These are phyloP conservation scores for Orchestia grillus DNA, from an alignment of 1,140 invertebrate species.

Conservation along the genomic window DNA sequence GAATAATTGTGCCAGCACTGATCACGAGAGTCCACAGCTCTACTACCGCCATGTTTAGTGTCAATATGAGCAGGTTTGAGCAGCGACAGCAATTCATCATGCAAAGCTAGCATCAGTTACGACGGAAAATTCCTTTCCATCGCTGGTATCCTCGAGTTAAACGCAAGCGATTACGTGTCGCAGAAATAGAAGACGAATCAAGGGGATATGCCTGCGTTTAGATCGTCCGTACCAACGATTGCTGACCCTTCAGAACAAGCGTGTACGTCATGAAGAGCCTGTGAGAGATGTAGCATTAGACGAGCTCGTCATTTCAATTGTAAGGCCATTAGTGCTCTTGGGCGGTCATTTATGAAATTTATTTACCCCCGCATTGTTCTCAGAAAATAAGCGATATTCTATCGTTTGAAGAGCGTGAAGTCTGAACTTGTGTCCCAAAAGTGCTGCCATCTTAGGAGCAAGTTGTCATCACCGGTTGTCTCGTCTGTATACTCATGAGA, in stretches of 20 bases:
- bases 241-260: not conserved
- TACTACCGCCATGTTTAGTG: not conserved
- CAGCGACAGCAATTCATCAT: slow-evolving; percentile 7
- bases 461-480: not conserved
- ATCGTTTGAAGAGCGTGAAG: slow-evolving; percentile 19
- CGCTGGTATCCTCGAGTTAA: not conserved
- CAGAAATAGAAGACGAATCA: not conserved
- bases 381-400: slow-evolving; percentile 44
- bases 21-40: not conserved
- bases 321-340: not conserved
- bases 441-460: slow-evolving; percentile 9
- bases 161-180: not conserved
- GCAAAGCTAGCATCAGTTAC: not conserved
- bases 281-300: slow-evolving; percentile 38
- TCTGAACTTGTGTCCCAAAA: slow-evolving; percentile 21
- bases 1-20: not conserved
- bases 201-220: not conserved
- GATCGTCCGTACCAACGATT: not conserved
- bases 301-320: slow-evolving; percentile 29
- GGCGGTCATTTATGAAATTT: slow-evolving; percentile 3
- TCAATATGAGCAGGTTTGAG: not conserved
- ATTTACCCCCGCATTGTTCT: slow-evolving; percentile 34
- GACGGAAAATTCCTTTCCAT: not conserved
- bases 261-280: not conserved
- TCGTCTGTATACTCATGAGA: slow-evolving; percentile 31